Base-by-base conservation (phyloP, 2,113 vertebrate species). In the Phoxinus phoxinus region DNA sequence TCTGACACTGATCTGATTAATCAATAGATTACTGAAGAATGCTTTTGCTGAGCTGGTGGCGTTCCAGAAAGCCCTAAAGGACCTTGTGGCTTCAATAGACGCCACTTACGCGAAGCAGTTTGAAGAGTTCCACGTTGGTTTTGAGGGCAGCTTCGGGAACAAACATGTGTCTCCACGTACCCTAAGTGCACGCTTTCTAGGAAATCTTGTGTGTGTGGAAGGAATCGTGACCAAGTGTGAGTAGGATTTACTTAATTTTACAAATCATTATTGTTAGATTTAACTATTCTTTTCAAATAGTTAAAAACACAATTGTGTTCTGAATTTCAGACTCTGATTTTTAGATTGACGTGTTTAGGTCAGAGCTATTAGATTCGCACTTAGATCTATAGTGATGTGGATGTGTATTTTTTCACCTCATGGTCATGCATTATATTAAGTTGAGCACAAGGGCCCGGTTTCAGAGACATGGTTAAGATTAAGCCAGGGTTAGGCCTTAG, bases 21-120 rank as follows among this genome's bases (percentile, higher is more conserved):
- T 48, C 17, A 32, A 84, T 84, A 94, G 92, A 85, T 90, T 95
- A 91, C 90, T 94, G 53, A 94, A 84, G 79, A 92, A 95, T 91
- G 94, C 93, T 0, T 94, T 95, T 0, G 2, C 85, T 90, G 94
- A 95, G 85, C 87, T 95, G 78, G 87, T 94, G 85, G 95, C 95
- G 79, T 94, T 95, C 90, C 94, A 94, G 88, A 92, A 89, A 93
- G 95, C 95, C 84, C 92, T 95, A 89, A 95, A 93, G 90, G 95
- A 96, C 89, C 88, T 96, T 89, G 92, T 94, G 76, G 92, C 92
- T 83, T 91, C 90, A 10, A 88, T 93, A 37, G 93, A 94, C 56
- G 88, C 89, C 6, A 94, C 93, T 17, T 85, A 91, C 82, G 93
- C 94, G 86, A 94, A 94, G 80, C 90, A 87, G 89, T 93, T 94